Conservation (phyloP, 2,113 vertebrate species). For the Catharus fuscescens region DNA sequence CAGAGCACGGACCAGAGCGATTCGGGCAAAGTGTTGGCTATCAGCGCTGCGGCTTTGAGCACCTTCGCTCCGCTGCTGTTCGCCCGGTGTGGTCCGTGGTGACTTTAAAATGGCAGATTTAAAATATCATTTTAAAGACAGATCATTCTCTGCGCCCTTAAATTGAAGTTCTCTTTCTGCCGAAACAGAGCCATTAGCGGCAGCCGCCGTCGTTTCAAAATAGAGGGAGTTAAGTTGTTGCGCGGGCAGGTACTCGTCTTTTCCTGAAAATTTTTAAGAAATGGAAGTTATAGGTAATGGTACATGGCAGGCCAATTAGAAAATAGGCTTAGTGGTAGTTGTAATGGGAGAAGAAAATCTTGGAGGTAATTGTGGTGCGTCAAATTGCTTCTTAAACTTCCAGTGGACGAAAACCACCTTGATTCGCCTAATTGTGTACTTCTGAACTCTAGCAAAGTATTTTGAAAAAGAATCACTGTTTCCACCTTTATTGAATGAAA, state of each 20-base stretch:
- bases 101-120: neutral
- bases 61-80: neutral
- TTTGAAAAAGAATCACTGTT: neutral
- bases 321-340: neutral
- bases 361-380: neutral
- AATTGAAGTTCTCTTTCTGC: neutral
- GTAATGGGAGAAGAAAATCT: slow-evolving; percentile 23
- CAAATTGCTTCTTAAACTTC: neutral
- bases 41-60: neutral
- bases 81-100: neutral
- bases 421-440: neutral
- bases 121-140: neutral
- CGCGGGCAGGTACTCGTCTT: neutral
- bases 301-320: neutral
- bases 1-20: neutral
- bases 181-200: neutral
- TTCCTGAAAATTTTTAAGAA: neutral
- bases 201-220: accelerated
- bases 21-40: neutral
- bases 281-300: neutral
- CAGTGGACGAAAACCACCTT: neutral
- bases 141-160: neutral
- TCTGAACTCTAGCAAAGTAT: neutral
- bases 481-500: neutral
- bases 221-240: neutral